phyloP scores from a whole-genome alignment of 1,140 invertebrate genomes.

The Gryllus bimaculatus region DNA sequence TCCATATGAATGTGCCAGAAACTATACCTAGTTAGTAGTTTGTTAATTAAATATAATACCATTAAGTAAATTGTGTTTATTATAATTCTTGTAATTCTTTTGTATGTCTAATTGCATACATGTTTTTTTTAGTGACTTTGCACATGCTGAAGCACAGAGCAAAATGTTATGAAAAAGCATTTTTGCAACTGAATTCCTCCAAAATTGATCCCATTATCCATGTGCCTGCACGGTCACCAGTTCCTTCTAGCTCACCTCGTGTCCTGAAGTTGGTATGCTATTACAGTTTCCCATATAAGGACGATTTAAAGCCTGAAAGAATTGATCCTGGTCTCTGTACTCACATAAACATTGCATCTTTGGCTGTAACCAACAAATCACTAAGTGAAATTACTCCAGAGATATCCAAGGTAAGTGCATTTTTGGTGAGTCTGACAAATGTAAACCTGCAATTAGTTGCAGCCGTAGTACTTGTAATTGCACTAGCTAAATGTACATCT shows the following conservation, averaged over 20 bases:
- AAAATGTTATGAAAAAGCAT: background rate
- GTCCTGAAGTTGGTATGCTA: conserved; percentile 48
- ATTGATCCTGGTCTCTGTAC: conserved; percentile 64
- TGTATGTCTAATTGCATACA: background rate
- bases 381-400: conserved; percentile 7
- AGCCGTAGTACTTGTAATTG: too few species aligned
- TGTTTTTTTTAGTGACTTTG: background rate
- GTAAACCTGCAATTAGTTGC: too few species aligned
- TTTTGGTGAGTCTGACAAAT: background rate
- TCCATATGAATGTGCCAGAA: background rate
- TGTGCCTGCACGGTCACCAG: background rate
- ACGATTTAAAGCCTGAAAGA: conserved; percentile 41
- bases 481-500: too few species aligned
- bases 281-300: conserved; percentile 43
- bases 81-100: background rate
- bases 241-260: background rate
- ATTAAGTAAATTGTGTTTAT: too few species aligned
- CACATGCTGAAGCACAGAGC: background rate
- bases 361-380: conserved; percentile 49
- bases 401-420: background rate
- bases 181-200: background rate
- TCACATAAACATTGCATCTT: conserved; percentile 71
- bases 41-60: too few species aligned
- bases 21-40: background rate
- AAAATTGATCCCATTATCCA: background rate